Evolutionary conservation across 2,888 invertebrate species (phyloP), one percentile per base, ranked within the genome.

Genomic region (Oxyscelio sp.): DNA sequence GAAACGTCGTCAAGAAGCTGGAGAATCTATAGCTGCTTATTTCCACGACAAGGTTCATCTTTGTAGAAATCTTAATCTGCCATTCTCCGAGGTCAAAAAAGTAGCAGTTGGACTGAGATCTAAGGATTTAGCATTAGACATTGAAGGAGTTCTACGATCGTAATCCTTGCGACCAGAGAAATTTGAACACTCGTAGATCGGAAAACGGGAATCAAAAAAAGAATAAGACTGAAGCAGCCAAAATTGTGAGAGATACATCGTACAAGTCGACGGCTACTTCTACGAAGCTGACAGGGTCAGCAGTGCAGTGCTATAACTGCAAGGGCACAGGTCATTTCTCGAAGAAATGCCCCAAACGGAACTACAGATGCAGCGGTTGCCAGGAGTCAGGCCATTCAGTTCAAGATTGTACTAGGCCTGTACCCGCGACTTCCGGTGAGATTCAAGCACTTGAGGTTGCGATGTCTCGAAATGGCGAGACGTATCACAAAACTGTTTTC

Each of bases 401-500:
- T 8, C 43, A n/a, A 11, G 21, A 56, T 45, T 65, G 73, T 17
- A n/a, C 34, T 0, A 73, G 61, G 24, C 59, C 59, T 0, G 61
- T 34, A 11, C 9, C 48, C 11, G 0, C 31, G 2, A 1, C 22
- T 0, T 45, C 48, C 13, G 68, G 54, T 0, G 81, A 78, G 4
- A 54, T 85, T 1, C n/a, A n/a, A 59, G 45, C 15, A 22, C 73
- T 13, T 31, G 77, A 2, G 19, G 1, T 9, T 17, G 31, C 4
- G 13, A 4, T n/a, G 8, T 31, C 8, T 0, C 2, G 9, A 38
- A 15, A 19, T 31, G 11, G 6, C 9, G 3, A 2, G 40, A 77
- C 84, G 52, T 86, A 86, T 27, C 11, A 82, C 5, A 86, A 84
- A 21, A 13, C 22, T 0, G 52, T 70, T 0, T 52, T 19, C 1